Evolutionary conservation across 2,113 vertebrate genomes (phyloP).

Genomic region (Lophochroa leadbeateri): DNA sequence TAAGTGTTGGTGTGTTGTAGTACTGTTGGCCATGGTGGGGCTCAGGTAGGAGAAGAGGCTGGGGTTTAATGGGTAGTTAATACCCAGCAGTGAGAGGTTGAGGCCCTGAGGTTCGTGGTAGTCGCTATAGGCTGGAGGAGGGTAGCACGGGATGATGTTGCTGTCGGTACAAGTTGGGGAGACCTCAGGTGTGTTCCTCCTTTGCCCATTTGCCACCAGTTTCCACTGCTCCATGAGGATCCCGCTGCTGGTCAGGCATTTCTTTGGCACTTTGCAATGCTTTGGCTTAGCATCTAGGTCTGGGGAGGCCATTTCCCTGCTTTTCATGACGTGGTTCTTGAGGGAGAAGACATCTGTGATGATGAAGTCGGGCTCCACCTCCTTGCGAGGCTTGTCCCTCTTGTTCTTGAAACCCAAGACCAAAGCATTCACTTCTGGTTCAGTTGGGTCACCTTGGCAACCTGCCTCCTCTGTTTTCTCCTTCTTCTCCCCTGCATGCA

Average conservation of each 20-base stretch:
- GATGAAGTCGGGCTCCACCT: slow-evolving; percentile 78
- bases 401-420: slow-evolving; percentile 58
- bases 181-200: slow-evolving; percentile 69
- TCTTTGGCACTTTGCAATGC: slow-evolving; percentile 81
- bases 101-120: slow-evolving; percentile 86
- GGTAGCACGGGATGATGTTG: slow-evolving; percentile 86
- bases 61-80: slow-evolving; percentile 88
- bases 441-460: background rate
- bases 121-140: slow-evolving; percentile 80
- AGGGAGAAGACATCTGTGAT: slow-evolving; percentile 84
- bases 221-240: slow-evolving; percentile 88
- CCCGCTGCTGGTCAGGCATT: slow-evolving; percentile 71
- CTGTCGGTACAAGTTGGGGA: slow-evolving; percentile 58
- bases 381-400: slow-evolving; percentile 71
- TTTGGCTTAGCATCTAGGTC: slow-evolving; percentile 83
- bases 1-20: slow-evolving; percentile 76
- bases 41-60: slow-evolving; percentile 91
- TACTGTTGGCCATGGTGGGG: slow-evolving; percentile 76
- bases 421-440: slow-evolving; percentile 39
- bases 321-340: slow-evolving; percentile 76
- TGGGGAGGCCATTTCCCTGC: slow-evolving; percentile 47
- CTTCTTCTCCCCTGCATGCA: slow-evolving; percentile 51
- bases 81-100: slow-evolving; percentile 89
- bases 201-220: slow-evolving; percentile 75
- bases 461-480: background rate